Evolutionary conservation across 2,797 vertebrate species (phyloP).

Genomic region (Muraenolepis orangiensis): DNA sequence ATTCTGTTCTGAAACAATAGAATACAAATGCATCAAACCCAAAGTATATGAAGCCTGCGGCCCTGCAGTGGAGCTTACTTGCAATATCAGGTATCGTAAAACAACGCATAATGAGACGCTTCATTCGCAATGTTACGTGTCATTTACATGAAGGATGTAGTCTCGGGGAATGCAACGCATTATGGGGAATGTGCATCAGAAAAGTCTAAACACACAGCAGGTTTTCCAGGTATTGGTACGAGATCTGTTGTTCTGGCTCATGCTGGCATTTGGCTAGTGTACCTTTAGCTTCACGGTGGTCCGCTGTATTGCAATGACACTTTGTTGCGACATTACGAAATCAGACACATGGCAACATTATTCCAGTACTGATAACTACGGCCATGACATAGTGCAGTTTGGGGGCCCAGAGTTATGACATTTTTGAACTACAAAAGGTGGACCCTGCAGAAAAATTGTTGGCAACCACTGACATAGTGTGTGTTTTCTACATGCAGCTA

Average conservation of each 20-base stretch:
- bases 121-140: background rate
- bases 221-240: background rate
- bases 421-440: too few relatives aligned
- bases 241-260: background rate
- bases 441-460: too few relatives aligned
- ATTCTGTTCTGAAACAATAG: slow-evolving; percentile 44
- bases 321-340: background rate
- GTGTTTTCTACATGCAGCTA: slow-evolving; percentile 47
- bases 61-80: slow-evolving; percentile 62
- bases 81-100: slow-evolving; percentile 57
- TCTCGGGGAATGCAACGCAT: background rate
- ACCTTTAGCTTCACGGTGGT: background rate
- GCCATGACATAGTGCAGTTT: too few relatives aligned
- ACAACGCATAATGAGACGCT: background rate
- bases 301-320: background rate
- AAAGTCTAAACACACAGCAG: background rate
- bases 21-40: slow-evolving; percentile 54
- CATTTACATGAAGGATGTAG: background rate
- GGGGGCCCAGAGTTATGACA: too few relatives aligned
- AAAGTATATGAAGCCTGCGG: slow-evolving; percentile 76
- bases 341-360: background rate
- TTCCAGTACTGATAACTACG: background rate
- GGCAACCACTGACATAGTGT: too few relatives aligned
- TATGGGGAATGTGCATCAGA: background rate
- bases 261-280: background rate